Percentiles rank a stretch among this genome's conserved stretches.
Evolutionary conservation across 2,797 vertebrate species (phyloP).

Genomic region (Tokudaia tokunoshimensis): DNA sequence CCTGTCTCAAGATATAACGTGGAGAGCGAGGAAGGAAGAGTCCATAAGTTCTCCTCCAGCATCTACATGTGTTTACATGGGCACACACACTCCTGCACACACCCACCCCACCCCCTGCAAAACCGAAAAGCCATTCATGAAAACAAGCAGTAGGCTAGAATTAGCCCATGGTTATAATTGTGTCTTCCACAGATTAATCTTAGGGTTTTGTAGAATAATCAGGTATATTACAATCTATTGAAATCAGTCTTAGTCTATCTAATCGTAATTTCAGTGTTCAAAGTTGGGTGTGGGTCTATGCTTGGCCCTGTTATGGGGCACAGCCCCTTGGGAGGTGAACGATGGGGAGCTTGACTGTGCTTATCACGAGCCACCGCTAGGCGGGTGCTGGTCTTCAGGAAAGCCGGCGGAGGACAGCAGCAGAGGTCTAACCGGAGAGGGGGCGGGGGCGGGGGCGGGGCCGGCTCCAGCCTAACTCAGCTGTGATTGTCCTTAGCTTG

Average conservation of each 20-base stretch:
- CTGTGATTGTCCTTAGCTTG: not conserved
- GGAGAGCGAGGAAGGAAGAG: not conserved
- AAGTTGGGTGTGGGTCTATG: not conserved
- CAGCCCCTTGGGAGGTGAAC: not conserved
- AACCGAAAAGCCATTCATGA: not conserved
- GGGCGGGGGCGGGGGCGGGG: no score
- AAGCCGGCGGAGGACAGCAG: not conserved
- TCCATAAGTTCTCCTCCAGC: not conserved
- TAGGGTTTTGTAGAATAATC: conserved; percentile 33
- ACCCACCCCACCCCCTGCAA: not conserved
- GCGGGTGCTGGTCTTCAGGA: not conserved
- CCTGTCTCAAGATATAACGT: not conserved
- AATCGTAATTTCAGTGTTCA: conserved; percentile 4
- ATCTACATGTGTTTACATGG: not conserved
- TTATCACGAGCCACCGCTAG: not conserved
- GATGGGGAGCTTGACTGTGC: not conserved
- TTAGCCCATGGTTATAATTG: not conserved
- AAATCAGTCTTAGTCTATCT: conserved; percentile 34
- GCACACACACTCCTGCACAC: not conserved
- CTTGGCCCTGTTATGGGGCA: not conserved
- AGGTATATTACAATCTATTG: not conserved
- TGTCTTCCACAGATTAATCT: conserved; percentile 33
- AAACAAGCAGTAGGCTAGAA: not conserved
- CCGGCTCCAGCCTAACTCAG: not conserved
- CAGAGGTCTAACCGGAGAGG: no score